phyloP scores from a whole-genome alignment of 2,888 invertebrate species.

The Melieria omissa region DNA sequence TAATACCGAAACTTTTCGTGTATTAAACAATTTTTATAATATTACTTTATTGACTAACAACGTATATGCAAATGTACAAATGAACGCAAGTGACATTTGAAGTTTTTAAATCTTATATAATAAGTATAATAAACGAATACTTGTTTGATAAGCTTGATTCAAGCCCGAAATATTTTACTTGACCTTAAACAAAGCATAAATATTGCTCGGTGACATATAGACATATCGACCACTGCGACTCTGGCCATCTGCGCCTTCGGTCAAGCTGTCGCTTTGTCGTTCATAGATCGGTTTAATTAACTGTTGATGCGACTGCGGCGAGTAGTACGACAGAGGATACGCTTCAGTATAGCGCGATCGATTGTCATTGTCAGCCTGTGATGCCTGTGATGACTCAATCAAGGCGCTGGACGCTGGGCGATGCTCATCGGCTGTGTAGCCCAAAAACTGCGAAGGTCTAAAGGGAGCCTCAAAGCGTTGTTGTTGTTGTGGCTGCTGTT shows the following conservation, averaged over 20 bases:
- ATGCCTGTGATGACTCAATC: no score
- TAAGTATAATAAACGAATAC: no score
- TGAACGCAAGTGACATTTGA: background rate
- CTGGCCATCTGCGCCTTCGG: background rate
- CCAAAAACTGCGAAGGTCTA: slow-evolving; percentile 54
- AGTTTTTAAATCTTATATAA: no score
- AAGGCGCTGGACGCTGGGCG: no score
- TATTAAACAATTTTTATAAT: background rate
- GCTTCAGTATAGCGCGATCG: slow-evolving; percentile 5
- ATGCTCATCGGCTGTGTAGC: slow-evolving; percentile 46
- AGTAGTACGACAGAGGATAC: background rate
- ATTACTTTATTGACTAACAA: background rate
- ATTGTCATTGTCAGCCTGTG: no score
- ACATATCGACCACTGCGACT: slow-evolving; percentile 21
- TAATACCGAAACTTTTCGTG: no score
- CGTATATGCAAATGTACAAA: background rate
- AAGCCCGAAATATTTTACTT: slow-evolving; percentile 14
- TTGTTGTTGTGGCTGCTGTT: slow-evolving; percentile 1
- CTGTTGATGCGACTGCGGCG: background rate
- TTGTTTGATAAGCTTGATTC: background rate
- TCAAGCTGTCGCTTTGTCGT: slow-evolving; percentile 13
- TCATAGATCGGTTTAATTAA: slow-evolving; percentile 37
- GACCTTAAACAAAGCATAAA: slow-evolving; percentile 48
- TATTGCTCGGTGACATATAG: slow-evolving; percentile 48
- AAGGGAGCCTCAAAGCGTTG: slow-evolving; percentile 48